phyloP scores from a whole-genome alignment of 2,113 vertebrate genomes.

The Phoenicopterus ruber region DNA sequence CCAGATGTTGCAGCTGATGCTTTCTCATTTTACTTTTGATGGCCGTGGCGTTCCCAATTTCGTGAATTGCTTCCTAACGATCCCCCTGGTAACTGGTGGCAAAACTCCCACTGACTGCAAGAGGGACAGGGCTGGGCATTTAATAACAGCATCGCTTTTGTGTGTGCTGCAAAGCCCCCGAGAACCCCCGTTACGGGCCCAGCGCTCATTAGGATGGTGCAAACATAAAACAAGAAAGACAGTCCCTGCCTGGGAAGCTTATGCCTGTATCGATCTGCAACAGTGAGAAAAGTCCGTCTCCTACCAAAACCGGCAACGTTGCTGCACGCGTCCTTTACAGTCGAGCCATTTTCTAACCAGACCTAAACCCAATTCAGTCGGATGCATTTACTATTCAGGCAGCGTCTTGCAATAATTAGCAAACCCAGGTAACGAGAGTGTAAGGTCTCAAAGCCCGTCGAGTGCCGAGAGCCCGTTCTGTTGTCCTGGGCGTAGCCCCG shows the following conservation, averaged over 20 bases:
- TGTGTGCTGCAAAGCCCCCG: not conserved
- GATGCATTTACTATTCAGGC: not conserved
- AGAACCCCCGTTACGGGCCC: not conserved
- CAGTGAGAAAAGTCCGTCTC: not conserved
- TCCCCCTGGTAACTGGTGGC: not conserved
- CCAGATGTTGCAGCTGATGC: conserved; percentile 31
- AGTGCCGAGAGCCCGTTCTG: not conserved
- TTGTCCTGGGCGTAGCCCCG: not conserved
- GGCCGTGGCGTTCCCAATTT: not conserved
- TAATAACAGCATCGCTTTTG: rapidly evolving
- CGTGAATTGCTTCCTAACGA: not conserved
- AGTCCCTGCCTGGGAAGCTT: not conserved
- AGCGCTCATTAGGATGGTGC: not conserved
- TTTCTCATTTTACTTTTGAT: not conserved
- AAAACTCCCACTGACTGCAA: not conserved
- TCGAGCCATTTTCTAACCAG: not conserved
- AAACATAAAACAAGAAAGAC: not conserved
- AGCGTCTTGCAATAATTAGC: not conserved
- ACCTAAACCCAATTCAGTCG: not conserved
- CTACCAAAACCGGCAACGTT: not conserved
- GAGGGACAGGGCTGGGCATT: not conserved
- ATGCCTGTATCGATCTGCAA: not conserved
- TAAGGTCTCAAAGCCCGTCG: not conserved
- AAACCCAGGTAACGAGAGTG: not conserved
- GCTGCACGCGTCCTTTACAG: not conserved